Percentiles rank a stretch among this genome's conserved stretches.
Conservation (phyloP, 2,113 vertebrate genomes). For the Regulus satrapa region DNA sequence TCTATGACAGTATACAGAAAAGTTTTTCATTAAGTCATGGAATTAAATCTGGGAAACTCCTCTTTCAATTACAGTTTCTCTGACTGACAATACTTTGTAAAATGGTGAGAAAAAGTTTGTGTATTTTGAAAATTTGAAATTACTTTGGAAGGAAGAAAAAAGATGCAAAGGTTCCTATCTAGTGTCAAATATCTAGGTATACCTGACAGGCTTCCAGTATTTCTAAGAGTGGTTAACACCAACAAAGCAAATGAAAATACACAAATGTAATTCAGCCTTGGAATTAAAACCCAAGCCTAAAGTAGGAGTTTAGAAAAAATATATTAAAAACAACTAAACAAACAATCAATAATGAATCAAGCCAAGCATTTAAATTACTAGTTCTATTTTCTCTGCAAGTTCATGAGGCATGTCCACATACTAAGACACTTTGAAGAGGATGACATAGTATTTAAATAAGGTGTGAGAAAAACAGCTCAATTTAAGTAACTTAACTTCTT, state of each 20-base stretch:
- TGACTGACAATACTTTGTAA: not conserved
- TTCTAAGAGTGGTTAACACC: not conserved
- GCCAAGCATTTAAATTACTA: not conserved
- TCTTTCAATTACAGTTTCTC: not conserved
- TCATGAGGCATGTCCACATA: not conserved
- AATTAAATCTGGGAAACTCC: not conserved
- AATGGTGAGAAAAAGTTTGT: not conserved
- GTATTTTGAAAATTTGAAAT: not conserved
- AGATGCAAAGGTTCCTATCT: not conserved
- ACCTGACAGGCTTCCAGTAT: not conserved
- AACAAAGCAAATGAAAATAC: not conserved
- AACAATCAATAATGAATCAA: not conserved
- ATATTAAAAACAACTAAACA: not conserved
- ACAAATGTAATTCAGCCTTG: not conserved
- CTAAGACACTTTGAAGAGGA: not conserved
- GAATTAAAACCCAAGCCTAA: not conserved
- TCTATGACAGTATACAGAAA: not conserved
- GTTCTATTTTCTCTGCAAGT: not conserved
- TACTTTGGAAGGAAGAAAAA: not conserved
- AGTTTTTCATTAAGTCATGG: not conserved
- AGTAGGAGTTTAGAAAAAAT: not conserved
- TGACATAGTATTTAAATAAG: not conserved
- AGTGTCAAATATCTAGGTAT: not conserved
- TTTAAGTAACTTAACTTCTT: not conserved
- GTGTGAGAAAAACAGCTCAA: not conserved